Base-by-base conservation (phyloP, 2,888 invertebrate species). In the Deroplatys truncata region DNA sequence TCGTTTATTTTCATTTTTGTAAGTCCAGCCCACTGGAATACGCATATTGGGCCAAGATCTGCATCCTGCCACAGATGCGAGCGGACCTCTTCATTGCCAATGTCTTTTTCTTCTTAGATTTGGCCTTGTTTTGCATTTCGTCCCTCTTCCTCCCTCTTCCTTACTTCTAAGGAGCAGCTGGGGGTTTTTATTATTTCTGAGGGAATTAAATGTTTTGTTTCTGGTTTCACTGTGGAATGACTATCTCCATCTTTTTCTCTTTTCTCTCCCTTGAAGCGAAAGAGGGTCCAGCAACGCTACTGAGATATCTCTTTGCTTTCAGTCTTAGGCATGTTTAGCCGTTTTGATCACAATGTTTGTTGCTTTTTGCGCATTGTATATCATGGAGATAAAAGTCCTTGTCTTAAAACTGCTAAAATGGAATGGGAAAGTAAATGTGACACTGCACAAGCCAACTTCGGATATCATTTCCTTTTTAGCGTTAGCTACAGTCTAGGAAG, bases 181-280 rank as follows among this genome's bases (percentile, higher is more conserved):
- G 86, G 25, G 28, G 72, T 82, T 86, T 86, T 86, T 35, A 43
- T 43, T 72, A 86, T 86, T 86, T 86, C 86, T 56, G 28, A 28
- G 72, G 82, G 86, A 86, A 86, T 86, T 86, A 86, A 86, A 72
- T 86, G 31, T 31, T 72, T 86, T 86, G 86, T 86, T 86, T 86
- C 86, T 56, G 82, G 86, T 29, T 49, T 72, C 56, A 72, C 56
- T 72, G 56, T 72, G 56, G 56, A 72, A 72, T 72, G 56, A 72
- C 56, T 72, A 72, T 72, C 56, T 72, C 56, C 56, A 72, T 72
- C 56, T 72, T 72, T 72, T 72, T 72, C 56, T 72, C 56, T 72
- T 72, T 72, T 72, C 56, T 72, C 25, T 72, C 25, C 56, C 56
- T 72, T 72, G 56, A 72, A 72, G 56, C 56, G 56, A 72, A 72